Conservation (phyloP, 2,113 vertebrate species). For the Erpornis zantholeuca region DNA sequence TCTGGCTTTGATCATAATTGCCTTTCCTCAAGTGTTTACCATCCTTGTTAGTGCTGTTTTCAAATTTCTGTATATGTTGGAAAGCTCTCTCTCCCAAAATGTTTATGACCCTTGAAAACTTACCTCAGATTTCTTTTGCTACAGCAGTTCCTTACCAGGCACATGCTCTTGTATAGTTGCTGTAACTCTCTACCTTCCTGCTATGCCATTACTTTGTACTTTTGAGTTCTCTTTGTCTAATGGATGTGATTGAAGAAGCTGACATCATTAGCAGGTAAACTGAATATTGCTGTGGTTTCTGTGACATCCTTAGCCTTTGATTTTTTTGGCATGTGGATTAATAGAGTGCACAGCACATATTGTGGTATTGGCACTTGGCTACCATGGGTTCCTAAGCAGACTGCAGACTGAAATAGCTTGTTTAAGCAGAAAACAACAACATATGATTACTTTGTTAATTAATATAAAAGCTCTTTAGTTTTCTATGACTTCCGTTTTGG, state of each 20-base stretch:
- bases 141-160: background rate
- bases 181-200: background rate
- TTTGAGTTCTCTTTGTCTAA: background rate
- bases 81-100: background rate
- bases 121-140: background rate
- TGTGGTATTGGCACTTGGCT: background rate
- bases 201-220: background rate
- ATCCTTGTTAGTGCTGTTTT: background rate
- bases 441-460: background rate
- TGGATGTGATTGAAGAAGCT: background rate
- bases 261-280: background rate
- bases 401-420: background rate
- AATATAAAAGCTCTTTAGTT: background rate
- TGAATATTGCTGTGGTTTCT: background rate
- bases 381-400: background rate
- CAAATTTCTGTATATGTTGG: background rate
- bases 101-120: background rate
- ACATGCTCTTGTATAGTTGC: background rate
- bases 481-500: background rate
- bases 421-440: background rate
- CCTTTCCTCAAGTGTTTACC: background rate
- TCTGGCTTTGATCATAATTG: constrained; percentile 8
- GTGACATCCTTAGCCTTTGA: background rate
- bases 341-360: background rate
- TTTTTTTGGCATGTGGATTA: background rate